Evolutionary conservation across 92 coral and sea anemone species (phyloP).

Genomic region (Galaxea fascicularis): DNA sequence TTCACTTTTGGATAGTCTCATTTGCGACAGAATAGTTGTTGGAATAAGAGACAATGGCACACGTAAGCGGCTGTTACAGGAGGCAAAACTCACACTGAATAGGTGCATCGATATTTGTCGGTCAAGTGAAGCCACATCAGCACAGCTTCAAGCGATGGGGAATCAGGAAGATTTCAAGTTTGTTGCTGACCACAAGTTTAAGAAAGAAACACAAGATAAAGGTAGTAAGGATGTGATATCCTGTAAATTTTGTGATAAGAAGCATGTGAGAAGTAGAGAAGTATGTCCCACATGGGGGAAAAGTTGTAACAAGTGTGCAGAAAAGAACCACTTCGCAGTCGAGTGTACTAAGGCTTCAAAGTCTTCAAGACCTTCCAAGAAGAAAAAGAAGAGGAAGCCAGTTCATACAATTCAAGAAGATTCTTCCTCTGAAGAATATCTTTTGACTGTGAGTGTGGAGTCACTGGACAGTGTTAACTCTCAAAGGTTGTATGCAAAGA

Average conservation of each 20-base stretch:
- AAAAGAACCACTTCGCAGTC: constrained; percentile 63
- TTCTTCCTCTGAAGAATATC: constrained; percentile 27
- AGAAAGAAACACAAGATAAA: constrained; percentile 16
- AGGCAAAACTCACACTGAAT: constrained; percentile 33
- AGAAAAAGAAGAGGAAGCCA: constrained; percentile 19
- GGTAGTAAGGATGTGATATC: constrained; percentile 4
- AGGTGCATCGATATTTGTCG: constrained; percentile 55
- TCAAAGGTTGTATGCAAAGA: constrained; percentile 14
- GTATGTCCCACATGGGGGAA: constrained; percentile 59
- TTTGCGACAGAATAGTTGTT: no score
- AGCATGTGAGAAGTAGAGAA: constrained; percentile 50
- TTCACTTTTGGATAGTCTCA: not conserved
- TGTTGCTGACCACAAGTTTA: no score
- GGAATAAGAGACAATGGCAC: constrained; percentile 16
- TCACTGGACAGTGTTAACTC: constrained; percentile 11
- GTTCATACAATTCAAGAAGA: not conserved
- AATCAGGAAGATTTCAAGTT: no score
- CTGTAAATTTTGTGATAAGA: constrained; percentile 67
- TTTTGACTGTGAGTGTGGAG: constrained; percentile 1
- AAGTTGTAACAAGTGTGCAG: constrained; percentile 52
- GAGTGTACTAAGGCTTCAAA: constrained; percentile 33
- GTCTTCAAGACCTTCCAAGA: not conserved
- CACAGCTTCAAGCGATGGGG: no score
- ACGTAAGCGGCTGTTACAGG: constrained; percentile 16
- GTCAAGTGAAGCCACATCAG: no score